These are phyloP conservation scores for Trachelus iudaicus DNA, from an alignment of 2,888 invertebrate species.

Conservation along the genomic window DNA sequence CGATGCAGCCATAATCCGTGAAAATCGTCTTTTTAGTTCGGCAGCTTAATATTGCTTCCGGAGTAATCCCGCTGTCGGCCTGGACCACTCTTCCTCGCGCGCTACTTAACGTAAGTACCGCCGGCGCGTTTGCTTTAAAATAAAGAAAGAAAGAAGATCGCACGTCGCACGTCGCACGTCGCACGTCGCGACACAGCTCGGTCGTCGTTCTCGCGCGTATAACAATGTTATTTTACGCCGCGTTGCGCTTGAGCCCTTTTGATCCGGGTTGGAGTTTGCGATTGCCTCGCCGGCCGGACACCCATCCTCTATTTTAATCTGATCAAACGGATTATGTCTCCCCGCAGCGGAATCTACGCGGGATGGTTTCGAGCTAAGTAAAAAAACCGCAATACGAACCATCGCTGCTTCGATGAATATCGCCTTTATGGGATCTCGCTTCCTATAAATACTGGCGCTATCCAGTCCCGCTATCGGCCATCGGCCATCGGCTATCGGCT, in stretches of 20 bases:
- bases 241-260: slow-evolving; percentile 65
- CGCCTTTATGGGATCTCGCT: slow-evolving; percentile 7
- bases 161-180: slow-evolving; percentile 17
- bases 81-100: slow-evolving; percentile 25
- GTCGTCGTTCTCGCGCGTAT: slow-evolving; percentile 36
- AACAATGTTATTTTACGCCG: slow-evolving; percentile 66
- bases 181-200: slow-evolving; percentile 22
- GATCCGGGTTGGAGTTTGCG: slow-evolving; percentile 48
- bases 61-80: slow-evolving; percentile 44
- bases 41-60: slow-evolving; percentile 58
- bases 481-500: slow-evolving; percentile 12
- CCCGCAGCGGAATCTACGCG: not conserved
- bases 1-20: slow-evolving; percentile 50
- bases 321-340: slow-evolving; percentile 64
- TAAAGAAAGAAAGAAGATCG: slow-evolving; percentile 42
- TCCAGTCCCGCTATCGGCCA: slow-evolving; percentile 3
- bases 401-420: slow-evolving; percentile 9
- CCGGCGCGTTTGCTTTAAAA: slow-evolving; percentile 42
- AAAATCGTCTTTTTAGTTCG: slow-evolving; percentile 58
- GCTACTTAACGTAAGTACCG: slow-evolving; percentile 55
- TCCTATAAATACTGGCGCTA: slow-evolving; percentile 16
- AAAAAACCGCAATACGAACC: slow-evolving; percentile 20
- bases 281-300: slow-evolving; percentile 38
- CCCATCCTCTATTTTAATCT: slow-evolving; percentile 53
- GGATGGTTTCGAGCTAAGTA: slow-evolving; percentile 13